A percentile compares a stretch with the other conserved stretches of the same genome.
These are phyloP conservation scores for Andrena fulva DNA, from an alignment of 2,888 invertebrate species.

Conservation along the genomic window DNA sequence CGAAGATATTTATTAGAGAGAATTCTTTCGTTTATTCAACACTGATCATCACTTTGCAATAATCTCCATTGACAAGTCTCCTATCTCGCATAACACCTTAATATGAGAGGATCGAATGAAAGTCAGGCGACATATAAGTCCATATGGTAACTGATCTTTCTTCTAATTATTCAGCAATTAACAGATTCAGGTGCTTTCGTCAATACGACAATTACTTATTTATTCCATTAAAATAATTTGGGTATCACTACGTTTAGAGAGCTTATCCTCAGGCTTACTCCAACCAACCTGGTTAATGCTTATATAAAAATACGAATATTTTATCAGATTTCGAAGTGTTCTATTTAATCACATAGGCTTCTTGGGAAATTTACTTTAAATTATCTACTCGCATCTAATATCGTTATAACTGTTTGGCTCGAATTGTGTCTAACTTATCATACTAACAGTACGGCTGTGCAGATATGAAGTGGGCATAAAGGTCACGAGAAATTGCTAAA, in stretches of 20 bases:
- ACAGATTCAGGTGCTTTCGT: slow-evolving; percentile 71
- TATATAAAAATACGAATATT: slow-evolving; percentile 62
- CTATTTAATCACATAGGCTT: slow-evolving; percentile 70
- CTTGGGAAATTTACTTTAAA: slow-evolving; percentile 67
- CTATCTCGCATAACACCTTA: not conserved
- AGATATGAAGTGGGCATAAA: slow-evolving; percentile 62
- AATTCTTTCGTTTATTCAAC: too few relatives aligned
- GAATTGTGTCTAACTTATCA: slow-evolving; percentile 71
- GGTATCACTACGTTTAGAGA: slow-evolving; percentile 66
- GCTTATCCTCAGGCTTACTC: slow-evolving; percentile 69
- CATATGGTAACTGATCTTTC: slow-evolving; percentile 63
- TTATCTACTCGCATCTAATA: slow-evolving; percentile 69
- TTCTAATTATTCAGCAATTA: slow-evolving; percentile 74
- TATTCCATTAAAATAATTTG: slow-evolving; percentile 68
- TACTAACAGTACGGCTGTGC: slow-evolving; percentile 71
- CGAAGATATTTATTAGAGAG: not conserved
- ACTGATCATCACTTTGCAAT: too few relatives aligned
- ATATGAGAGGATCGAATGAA: not conserved
- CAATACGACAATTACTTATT: slow-evolving; percentile 66
- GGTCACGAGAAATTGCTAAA: slow-evolving; percentile 26
- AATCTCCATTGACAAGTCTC: not conserved
- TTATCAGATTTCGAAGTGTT: slow-evolving; percentile 59
- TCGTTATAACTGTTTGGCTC: slow-evolving; percentile 67
- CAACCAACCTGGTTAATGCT: slow-evolving; percentile 73
- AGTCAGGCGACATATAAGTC: slow-evolving; percentile 53